A percentile compares a stretch with the other conserved stretches of the same genome.
phyloP scores from a whole-genome alignment of 2,113 vertebrate genomes.

The Ptyas mucosa region DNA sequence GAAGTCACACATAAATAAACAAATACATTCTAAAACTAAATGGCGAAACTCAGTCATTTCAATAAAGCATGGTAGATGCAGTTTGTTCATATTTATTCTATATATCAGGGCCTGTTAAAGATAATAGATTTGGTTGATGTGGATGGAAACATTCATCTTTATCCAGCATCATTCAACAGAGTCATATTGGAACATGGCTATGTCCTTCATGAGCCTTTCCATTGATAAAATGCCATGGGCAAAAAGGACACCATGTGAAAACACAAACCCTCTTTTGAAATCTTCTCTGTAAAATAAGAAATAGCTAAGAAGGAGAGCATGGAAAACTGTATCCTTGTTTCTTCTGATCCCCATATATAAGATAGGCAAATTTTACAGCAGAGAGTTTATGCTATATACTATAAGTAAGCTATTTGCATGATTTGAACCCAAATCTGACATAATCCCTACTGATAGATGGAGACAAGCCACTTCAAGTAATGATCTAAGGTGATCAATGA shows the following conservation, averaged over 20 bases:
- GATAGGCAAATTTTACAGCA: background rate
- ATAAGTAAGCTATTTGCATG: background rate
- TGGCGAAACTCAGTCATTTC: background rate
- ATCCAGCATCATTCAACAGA: background rate
- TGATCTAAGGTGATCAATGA: background rate
- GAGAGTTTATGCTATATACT: background rate
- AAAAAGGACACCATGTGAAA: background rate
- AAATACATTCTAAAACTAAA: background rate
- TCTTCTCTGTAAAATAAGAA: background rate
- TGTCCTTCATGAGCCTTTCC: background rate
- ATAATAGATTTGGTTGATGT: background rate
- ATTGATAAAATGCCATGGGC: background rate
- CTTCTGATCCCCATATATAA: background rate
- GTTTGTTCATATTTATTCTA: background rate
- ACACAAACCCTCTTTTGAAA: background rate
- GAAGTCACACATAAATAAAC: background rate
- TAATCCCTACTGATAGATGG: background rate
- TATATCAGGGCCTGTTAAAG: background rate
- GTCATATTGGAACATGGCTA: background rate
- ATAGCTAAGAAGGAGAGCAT: background rate
- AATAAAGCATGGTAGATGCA: background rate
- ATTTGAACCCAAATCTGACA: background rate
- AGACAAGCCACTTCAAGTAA: background rate
- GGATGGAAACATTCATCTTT: background rate
- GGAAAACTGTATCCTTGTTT: background rate